Percentiles rank a stretch among this genome's conserved stretches.
Evolutionary conservation across 2,113 vertebrate genomes (phyloP).

Genomic region (Butorides virescens): DNA sequence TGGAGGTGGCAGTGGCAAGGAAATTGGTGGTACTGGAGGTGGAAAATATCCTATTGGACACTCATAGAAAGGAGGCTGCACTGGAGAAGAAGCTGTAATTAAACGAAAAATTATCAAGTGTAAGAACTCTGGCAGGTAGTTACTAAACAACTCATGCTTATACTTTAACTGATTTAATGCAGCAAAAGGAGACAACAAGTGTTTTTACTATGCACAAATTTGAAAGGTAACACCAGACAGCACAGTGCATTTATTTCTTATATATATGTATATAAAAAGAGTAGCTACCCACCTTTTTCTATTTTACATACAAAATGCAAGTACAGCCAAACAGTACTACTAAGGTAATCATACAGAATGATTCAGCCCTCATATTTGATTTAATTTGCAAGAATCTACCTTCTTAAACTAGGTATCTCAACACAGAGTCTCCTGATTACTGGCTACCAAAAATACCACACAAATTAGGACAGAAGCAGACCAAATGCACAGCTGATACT

Average conservation of each 20-base stretch:
- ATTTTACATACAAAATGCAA: background rate
- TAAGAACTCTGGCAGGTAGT: background rate
- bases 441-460: background rate
- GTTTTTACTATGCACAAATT: background rate
- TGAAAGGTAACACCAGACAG: background rate
- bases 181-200: background rate
- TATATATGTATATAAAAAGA: fast-evolving
- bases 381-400: background rate
- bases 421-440: background rate
- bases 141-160: background rate
- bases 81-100: conserved; percentile 73
- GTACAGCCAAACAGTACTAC: background rate
- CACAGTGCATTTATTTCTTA: background rate
- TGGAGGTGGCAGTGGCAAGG: conserved; percentile 73
- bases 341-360: background rate
- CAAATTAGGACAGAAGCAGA: background rate
- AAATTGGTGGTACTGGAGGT: conserved; percentile 71
- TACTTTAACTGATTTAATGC: background rate
- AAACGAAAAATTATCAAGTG: background rate
- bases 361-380: background rate
- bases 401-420: background rate
- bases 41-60: conserved; percentile 77
- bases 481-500: background rate
- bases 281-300: background rate
- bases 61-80: conserved; percentile 74